Base-by-base conservation (phyloP, 2,113 vertebrate species). In the Odontophorus gujanensis region DNA sequence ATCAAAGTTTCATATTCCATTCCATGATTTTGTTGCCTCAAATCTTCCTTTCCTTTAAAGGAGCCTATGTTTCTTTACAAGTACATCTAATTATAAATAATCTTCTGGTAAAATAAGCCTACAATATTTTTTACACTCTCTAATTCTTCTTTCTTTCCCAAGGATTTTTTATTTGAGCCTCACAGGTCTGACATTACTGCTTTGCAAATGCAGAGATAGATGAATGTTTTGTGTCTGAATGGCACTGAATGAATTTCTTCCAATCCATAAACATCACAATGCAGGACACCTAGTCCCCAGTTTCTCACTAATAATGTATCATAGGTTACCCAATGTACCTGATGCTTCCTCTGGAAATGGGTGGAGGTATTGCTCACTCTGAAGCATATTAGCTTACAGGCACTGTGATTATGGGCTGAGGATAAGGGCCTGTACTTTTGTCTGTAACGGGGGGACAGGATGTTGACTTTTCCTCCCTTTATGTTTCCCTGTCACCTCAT, bases 401-500 rank as follows among this genome's bases (percentile, higher is more conserved):
- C 83, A 71, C 32, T 55, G 53, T n/a, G 53, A 79, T 30, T 89
- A 32, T 69, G 85, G 83, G 61, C 80, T 61, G 65, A 84, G 68
- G 65, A 74, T 89, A 95, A 83, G 7, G 1, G 34, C 34, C 84
- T 74, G 86, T 66, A 59, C 26, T 92, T 94, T 79, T 84, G 34
- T 36, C 88, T 89, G 26, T 66, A 61, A 53, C 6, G 21, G 51
- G 75, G 36, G 21, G 69, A 85, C 58, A 90, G 89, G 90, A 92
- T 92, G 74, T 94, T 93, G 93, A 93, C 65, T 34, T 96, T 94
- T 38, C 38, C 85, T 93, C 47, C 48, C 53, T 66, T 79, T 90
- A 18, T 93, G 61, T 92, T 94, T 95, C 85, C 77, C 48, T 81
- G 58, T 90, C 85, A 75, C 24, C 81, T 75, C 6, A 13, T 93